Percentiles rank a stretch among this genome's conserved stretches.
Conservation (phyloP, 2,113 vertebrate species). For the Colius striatus region DNA sequence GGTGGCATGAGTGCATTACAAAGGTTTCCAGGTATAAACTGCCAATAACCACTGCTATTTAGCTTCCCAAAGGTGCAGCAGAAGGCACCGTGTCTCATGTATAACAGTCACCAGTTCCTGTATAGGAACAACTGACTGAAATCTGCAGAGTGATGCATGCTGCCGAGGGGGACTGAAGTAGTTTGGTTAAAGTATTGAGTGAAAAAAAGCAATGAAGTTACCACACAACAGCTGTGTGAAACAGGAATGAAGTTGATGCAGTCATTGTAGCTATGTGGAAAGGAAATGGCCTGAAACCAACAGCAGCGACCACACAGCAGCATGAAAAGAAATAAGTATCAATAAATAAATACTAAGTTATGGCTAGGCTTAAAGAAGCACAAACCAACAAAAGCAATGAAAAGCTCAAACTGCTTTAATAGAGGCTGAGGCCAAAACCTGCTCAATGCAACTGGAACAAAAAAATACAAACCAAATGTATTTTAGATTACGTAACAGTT, state of each 20-base stretch:
- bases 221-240: not conserved
- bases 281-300: not conserved
- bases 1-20: conserved; percentile 68
- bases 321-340: fast-evolving
- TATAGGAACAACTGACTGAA: not conserved
- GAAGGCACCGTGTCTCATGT: not conserved
- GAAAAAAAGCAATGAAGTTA: not conserved
- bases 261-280: not conserved
- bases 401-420: not conserved
- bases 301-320: not conserved
- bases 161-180: not conserved
- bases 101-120: not conserved
- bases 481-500: not conserved
- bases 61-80: not conserved
- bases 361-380: not conserved
- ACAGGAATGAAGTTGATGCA: not conserved
- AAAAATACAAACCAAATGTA: not conserved
- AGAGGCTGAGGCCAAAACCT: not conserved
- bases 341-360: not conserved
- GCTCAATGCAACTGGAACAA: not conserved
- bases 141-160: not conserved
- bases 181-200: not conserved
- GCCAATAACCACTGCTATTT: fast-evolving
- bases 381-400: not conserved
- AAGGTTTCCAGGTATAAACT: not conserved